phyloP scores from a whole-genome alignment of 2,797 vertebrate genomes.

The Anabas testudineus region DNA sequence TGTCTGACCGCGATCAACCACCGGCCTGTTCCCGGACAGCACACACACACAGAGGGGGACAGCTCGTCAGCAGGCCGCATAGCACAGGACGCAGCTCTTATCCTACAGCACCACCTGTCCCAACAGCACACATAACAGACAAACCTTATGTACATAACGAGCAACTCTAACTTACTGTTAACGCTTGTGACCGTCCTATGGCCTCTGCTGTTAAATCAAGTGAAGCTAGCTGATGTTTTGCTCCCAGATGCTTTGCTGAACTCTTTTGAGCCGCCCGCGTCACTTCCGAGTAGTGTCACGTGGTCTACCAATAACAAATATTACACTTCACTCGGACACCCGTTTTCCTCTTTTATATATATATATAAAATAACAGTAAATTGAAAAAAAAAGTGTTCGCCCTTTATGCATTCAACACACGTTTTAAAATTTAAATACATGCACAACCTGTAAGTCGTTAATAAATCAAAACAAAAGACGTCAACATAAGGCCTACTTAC shows the following conservation, averaged over 20 bases:
- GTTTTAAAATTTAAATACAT: background rate
- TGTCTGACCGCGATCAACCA: constrained; percentile 46
- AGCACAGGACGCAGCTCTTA: constrained; percentile 59
- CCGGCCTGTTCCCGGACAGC: constrained; percentile 56
- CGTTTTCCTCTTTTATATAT: background rate
- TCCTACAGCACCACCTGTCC: constrained; percentile 46
- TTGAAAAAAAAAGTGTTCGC: too few relatives aligned
- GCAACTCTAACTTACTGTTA: constrained; percentile 49
- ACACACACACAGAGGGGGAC: constrained; percentile 47
- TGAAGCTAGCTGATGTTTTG: constrained; percentile 71
- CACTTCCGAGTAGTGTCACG: constrained; percentile 82
- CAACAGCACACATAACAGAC: background rate
- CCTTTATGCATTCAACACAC: accelerated
- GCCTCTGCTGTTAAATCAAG: constrained; percentile 41
- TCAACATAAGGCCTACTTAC: too few relatives aligned
- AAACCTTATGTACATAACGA: background rate
- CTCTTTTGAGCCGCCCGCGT: constrained; percentile 78
- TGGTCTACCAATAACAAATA: constrained; percentile 34
- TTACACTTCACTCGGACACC: background rate
- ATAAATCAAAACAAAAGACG: background rate
- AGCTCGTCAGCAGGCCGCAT: constrained; percentile 75
- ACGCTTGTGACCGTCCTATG: constrained; percentile 3
- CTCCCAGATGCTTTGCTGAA: constrained; percentile 77
- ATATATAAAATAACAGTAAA: too few relatives aligned
- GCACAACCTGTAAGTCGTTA: too few relatives aligned